A percentile compares a stretch with the other conserved stretches of the same genome.
Evolutionary conservation across 2,888 invertebrate species (phyloP).

Genomic region (Gnatocerus cornutus): DNA sequence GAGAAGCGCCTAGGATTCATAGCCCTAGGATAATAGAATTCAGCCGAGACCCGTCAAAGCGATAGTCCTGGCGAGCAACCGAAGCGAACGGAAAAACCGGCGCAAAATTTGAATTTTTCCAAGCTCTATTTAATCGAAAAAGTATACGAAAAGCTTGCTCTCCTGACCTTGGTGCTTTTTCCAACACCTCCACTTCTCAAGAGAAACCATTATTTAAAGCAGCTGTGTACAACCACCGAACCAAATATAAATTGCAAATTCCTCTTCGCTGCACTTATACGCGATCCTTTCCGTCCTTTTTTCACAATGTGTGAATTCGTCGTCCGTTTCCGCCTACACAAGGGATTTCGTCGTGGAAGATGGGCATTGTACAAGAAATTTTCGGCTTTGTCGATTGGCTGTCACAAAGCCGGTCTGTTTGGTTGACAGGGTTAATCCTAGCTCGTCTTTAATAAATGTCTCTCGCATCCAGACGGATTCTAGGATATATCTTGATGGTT

Average conservation of each 20-base stretch:
- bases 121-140: background rate
- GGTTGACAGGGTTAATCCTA: slow-evolving; percentile 44
- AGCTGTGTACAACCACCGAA: slow-evolving; percentile 4
- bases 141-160: slow-evolving; percentile 2
- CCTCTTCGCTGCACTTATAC: background rate
- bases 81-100: background rate
- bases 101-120: background rate
- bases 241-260: slow-evolving; percentile 13
- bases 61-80: too few species aligned
- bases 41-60: too few species aligned
- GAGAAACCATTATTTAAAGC: slow-evolving; percentile 11
- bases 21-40: too few species aligned
- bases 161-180: background rate
- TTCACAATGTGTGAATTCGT: slow-evolving; percentile 20
- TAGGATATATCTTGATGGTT: slow-evolving; percentile 14
- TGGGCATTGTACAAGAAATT: slow-evolving; percentile 42
- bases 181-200: background rate
- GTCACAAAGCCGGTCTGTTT: slow-evolving; percentile 43
- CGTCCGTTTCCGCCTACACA: slow-evolving; percentile 8
- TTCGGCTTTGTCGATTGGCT: slow-evolving; percentile 43
- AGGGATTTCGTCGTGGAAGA: slow-evolving; percentile 36
- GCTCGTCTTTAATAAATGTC: slow-evolving; percentile 44
- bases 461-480: slow-evolving; percentile 30
- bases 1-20: too few species aligned
- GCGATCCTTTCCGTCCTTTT: background rate